phyloP scores from a whole-genome alignment of 2,888 invertebrate genomes.

The Andrena bucephala region DNA sequence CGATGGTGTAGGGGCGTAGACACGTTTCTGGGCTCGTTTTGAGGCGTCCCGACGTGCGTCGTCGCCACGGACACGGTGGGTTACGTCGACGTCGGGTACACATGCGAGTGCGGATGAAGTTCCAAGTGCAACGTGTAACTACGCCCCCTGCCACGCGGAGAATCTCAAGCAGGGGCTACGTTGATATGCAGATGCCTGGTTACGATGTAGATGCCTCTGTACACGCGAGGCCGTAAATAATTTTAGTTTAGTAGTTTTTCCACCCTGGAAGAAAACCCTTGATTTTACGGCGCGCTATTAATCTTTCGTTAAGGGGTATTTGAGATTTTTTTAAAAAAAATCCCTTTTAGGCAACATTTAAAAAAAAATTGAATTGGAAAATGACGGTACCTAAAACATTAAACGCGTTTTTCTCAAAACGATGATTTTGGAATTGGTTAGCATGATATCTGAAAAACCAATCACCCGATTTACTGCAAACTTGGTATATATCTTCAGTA shows the following conservation, averaged over 20 bases:
- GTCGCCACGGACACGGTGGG: conserved; percentile 14
- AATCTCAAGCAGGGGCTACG: conserved; percentile 49
- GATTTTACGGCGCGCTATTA: conserved; percentile 5
- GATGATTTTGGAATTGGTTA: too few relatives aligned
- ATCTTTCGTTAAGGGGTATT: conserved; percentile 10
- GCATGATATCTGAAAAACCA: too few relatives aligned
- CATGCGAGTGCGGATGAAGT: conserved; percentile 54
- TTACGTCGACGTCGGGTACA: conserved; percentile 41
- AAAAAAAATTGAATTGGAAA: too few relatives aligned
- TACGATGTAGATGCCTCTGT: conserved; percentile 5
- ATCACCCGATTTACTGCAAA: too few relatives aligned
- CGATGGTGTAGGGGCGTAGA: conserved; percentile 13
- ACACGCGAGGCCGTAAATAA: conserved; percentile 14
- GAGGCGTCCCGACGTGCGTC: conserved; percentile 41
- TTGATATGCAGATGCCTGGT: conserved; percentile 38
- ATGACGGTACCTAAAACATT: too few relatives aligned
- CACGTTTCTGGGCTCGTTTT: conserved; percentile 49
- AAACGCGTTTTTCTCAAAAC: too few relatives aligned
- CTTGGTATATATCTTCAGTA: too few relatives aligned
- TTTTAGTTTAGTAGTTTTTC: background rate
- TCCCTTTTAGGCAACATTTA: too few relatives aligned
- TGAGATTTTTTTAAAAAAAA: too few relatives aligned
- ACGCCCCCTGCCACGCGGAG: conserved; percentile 32
- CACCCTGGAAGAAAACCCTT: background rate
- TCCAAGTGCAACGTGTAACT: conserved; percentile 47